Percentiles rank a stretch among this genome's conserved stretches.
Conservation (phyloP, 2,888 invertebrate genomes). For the Chloroclysta siterata region DNA sequence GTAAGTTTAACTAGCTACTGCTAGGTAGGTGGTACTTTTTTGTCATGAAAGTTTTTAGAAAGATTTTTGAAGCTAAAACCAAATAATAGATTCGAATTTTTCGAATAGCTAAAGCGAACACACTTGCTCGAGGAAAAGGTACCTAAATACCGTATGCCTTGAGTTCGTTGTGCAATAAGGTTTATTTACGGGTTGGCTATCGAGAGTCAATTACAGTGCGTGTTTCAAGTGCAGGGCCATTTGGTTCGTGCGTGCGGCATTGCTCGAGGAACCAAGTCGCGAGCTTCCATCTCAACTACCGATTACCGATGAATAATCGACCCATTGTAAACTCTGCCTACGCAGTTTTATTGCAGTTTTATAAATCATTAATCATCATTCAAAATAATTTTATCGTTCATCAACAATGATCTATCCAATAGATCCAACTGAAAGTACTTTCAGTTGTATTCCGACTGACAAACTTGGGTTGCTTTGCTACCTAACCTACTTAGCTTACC, state of each 20-base stretch:
- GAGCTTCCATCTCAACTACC: slow-evolving; percentile 37
- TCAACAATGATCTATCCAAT: not conserved
- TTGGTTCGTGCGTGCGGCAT: slow-evolving; percentile 51
- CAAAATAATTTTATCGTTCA: not conserved
- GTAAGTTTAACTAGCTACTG: not conserved
- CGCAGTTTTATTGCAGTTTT: not conserved
- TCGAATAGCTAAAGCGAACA: not conserved
- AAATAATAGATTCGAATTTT: too few species aligned
- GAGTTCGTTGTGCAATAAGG: slow-evolving; percentile 35
- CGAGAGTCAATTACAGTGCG: slow-evolving; percentile 54
- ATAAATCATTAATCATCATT: not conserved
- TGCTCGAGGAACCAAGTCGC: slow-evolving; percentile 29
- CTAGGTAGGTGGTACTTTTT: not conserved
- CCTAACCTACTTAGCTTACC: not conserved
- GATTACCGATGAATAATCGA: slow-evolving; percentile 26
- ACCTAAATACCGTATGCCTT: not conserved
- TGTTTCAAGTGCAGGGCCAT: slow-evolving; percentile 55
- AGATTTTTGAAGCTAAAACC: too few species aligned
- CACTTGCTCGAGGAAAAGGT: slow-evolving; percentile 10
- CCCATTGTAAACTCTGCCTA: slow-evolving; percentile 9
- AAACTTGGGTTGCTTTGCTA: not conserved
- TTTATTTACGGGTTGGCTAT: slow-evolving; percentile 50
- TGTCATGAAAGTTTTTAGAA: too few species aligned
- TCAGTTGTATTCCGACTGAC: not conserved
- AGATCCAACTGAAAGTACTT: not conserved